phyloP scores from a whole-genome alignment of 2,113 vertebrate genomes.

The Mirounga angustirostris region DNA sequence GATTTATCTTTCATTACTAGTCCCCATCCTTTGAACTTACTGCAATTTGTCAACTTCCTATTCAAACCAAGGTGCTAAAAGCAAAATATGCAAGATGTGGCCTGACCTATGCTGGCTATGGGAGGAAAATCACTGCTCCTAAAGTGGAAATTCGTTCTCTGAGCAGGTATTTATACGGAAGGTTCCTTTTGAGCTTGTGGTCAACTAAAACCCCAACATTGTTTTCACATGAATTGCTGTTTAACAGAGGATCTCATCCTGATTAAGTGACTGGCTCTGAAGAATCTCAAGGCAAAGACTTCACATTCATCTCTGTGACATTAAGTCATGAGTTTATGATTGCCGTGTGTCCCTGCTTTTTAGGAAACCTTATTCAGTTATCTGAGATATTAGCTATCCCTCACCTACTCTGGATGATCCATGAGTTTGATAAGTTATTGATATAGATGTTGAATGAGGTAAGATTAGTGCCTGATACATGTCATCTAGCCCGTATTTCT shows the following conservation, averaged over 20 bases:
- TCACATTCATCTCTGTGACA: not conserved
- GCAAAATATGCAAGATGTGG: not conserved
- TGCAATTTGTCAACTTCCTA: not conserved
- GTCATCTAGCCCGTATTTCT: not conserved
- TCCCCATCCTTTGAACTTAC: not conserved
- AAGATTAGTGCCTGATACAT: not conserved
- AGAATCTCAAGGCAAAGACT: not conserved
- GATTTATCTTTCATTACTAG: not conserved
- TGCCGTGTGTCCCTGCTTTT: not conserved
- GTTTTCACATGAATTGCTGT: not conserved
- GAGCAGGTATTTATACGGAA: not conserved
- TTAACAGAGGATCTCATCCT: not conserved
- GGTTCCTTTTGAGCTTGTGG: not conserved
- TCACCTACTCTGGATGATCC: not conserved
- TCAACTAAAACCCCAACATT: not conserved
- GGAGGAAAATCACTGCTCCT: not conserved
- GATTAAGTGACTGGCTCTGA: not conserved
- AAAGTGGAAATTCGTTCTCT: not conserved
- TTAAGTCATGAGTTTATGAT: not conserved
- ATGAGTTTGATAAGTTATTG: conserved; percentile 26
- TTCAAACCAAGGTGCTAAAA: not conserved
- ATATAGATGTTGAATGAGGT: not conserved
- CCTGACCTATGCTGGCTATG: not conserved
- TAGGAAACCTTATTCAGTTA: not conserved
- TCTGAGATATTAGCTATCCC: not conserved